These are phyloP conservation scores for Mactra quadrangularis DNA, from an alignment of 1,140 invertebrate species.

Conservation along the genomic window DNA sequence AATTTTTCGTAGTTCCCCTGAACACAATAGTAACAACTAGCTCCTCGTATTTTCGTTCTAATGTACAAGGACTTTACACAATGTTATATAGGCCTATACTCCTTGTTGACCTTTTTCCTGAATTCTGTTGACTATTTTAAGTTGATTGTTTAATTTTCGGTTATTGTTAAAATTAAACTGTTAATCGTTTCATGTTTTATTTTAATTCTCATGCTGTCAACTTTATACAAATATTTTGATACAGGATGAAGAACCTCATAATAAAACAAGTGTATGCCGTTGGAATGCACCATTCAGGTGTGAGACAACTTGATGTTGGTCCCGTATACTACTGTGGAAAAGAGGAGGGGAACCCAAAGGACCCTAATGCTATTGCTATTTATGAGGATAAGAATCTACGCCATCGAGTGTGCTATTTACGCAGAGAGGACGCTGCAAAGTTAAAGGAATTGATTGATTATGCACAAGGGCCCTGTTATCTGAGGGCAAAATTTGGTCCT, in stretches of 20 bases:
- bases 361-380: conserved; percentile 23
- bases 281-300: conserved; percentile 22
- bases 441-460: background rate
- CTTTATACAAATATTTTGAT: background rate
- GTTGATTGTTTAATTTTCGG: too few relatives aligned
- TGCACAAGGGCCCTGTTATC: conserved; percentile 1
- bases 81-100: too few relatives aligned
- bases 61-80: too few relatives aligned
- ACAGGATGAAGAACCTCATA: conserved; percentile 31
- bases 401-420: conserved; percentile 4
- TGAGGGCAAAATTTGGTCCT: background rate
- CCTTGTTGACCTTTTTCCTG: too few relatives aligned
- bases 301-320: conserved; percentile 19
- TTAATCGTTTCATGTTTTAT: too few relatives aligned
- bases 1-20: too few relatives aligned
- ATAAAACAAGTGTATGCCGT: conserved; percentile 1
- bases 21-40: too few relatives aligned
- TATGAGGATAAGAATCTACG: background rate
- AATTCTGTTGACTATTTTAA: too few relatives aligned
- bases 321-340: background rate
- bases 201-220: too few relatives aligned
- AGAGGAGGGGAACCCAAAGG: conserved; percentile 1
- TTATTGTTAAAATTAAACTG: too few relatives aligned
- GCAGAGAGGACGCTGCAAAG: conserved; percentile 9
- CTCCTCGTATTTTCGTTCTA: too few relatives aligned